A percentile compares a stretch with the other conserved stretches of the same genome.
phyloP scores from a whole-genome alignment of 1,140 invertebrate species.

The Megalonaias nervosa region DNA sequence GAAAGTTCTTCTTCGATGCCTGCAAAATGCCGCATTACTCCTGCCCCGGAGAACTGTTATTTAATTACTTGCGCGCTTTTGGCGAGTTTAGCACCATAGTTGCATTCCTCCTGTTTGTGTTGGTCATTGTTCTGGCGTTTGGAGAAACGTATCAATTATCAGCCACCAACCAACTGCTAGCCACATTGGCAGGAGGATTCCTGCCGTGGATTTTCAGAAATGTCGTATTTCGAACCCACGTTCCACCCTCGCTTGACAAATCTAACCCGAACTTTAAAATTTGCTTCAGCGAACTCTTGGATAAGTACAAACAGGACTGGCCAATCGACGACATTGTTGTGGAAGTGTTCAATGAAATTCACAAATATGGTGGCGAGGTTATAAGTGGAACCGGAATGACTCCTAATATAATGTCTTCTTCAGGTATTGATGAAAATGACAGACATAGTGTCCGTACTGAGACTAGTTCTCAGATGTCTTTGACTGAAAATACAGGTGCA shows the following conservation, averaged over 20 bases:
- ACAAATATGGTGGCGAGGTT: too few relatives aligned
- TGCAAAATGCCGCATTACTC: too few relatives aligned
- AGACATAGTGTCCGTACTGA: too few relatives aligned
- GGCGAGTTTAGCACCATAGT: not conserved
- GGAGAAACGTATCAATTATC: constrained; percentile 23
- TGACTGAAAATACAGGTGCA: too few relatives aligned
- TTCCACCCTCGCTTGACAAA: constrained; percentile 25
- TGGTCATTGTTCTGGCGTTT: too few relatives aligned
- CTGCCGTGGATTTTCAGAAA: constrained; percentile 49
- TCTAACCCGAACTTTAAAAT: constrained; percentile 42
- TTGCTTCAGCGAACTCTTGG: constrained; percentile 40
- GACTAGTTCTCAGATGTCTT: too few relatives aligned
- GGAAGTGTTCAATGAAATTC: too few relatives aligned
- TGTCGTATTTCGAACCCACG: constrained; percentile 30
- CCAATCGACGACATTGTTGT: constrained; percentile 44
- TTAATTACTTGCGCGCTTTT: constrained; percentile 35
- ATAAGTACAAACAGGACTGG: constrained; percentile 46
- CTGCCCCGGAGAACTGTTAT: too few relatives aligned
- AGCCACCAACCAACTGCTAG: constrained; percentile 51
- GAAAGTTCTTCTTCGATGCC: constrained; percentile 5
- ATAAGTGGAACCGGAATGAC: too few relatives aligned
- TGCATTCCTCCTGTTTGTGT: too few relatives aligned
- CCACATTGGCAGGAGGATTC: constrained; percentile 52
- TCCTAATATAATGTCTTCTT: too few relatives aligned
- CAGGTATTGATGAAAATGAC: too few relatives aligned